These are phyloP conservation scores for Antennarius maculatus DNA, from an alignment of 2,797 vertebrate genomes.

Conservation along the genomic window DNA sequence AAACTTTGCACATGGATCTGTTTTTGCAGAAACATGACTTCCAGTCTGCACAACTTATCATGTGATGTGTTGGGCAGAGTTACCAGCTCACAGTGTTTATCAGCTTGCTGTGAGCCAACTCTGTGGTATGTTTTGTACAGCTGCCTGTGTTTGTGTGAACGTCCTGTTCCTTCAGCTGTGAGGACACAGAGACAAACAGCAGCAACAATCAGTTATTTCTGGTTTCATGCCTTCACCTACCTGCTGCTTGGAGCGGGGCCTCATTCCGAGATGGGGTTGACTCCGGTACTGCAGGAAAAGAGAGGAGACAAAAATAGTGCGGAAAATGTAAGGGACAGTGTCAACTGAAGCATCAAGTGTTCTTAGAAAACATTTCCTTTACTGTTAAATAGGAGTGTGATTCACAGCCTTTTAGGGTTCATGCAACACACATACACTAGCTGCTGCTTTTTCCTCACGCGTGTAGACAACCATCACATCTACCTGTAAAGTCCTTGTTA, in stretches of 20 bases:
- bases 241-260: conserved; percentile 44
- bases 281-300: conserved; percentile 37
- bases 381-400: too few species aligned
- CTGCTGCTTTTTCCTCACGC: too few species aligned
- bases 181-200: conserved; percentile 12
- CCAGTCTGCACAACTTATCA: conserved; percentile 4
- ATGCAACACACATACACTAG: too few species aligned
- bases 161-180: conserved; percentile 8
- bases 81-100: conserved; percentile 12
- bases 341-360: too few species aligned
- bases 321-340: background rate
- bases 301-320: background rate
- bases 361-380: too few species aligned
- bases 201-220: conserved; percentile 2
- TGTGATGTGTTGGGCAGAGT: conserved; percentile 42
- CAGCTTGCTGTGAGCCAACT: conserved; percentile 3
- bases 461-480: too few species aligned
- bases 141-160: conserved; percentile 1
- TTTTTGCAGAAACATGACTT: background rate
- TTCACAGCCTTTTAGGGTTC: too few species aligned
- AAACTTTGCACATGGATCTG: background rate
- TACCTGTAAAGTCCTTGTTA: too few species aligned
- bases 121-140: conserved; percentile 6
- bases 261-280: conserved; percentile 29
- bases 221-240: conserved; percentile 27